Base-by-base conservation (phyloP, 1,140 invertebrate species). In the Atopsyche davidsoni region DNA sequence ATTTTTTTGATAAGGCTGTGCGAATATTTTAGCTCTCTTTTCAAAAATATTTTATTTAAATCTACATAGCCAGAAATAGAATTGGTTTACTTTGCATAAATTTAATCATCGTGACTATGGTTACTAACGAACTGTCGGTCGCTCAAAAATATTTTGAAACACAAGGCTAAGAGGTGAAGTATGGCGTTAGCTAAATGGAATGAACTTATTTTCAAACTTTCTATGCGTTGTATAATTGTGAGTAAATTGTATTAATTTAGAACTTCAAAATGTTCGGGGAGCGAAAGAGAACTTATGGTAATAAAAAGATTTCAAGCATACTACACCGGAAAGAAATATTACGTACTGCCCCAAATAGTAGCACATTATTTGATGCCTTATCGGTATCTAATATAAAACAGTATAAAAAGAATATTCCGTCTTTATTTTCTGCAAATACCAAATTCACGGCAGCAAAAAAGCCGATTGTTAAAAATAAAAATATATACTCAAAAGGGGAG, bases 261-360 rank as follows among this genome's bases (percentile, higher is more conserved):
- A 28, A 28, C 24, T 28, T 16, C 3, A 42, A 42, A 2, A 51
- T 51, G 48, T 28, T 36, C 7, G 16, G 41, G 19, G 38, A 40
- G 14, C 35, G 38, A 42, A 50, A 42, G 23, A 32, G 24, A 7
- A 51, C 48, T 1, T 51, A 51, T 13, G 41, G 48, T 14, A 51
- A 51, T 31, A 36, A 25, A 39, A 39, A 28, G 16, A 24, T 44
- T 18, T 13, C 39, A 38, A 41, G 48, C 25, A 19, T 28, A 24
- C 36, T 51, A 31, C 19, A 44, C n/a, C 48, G 25, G 13, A 43
- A 44, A 18, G 48, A 51, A 44, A 45, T 51, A 18, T 51, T 43
- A 18, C 48, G 48, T 13, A 25, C 17, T 38, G 40, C 23, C 18
- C 42, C 48, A 18, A 34, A 44, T 14, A 44, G 11, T 4, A 45